phyloP scores from a whole-genome alignment of 1,140 invertebrate species.

The Drosophila seguyi region DNA sequence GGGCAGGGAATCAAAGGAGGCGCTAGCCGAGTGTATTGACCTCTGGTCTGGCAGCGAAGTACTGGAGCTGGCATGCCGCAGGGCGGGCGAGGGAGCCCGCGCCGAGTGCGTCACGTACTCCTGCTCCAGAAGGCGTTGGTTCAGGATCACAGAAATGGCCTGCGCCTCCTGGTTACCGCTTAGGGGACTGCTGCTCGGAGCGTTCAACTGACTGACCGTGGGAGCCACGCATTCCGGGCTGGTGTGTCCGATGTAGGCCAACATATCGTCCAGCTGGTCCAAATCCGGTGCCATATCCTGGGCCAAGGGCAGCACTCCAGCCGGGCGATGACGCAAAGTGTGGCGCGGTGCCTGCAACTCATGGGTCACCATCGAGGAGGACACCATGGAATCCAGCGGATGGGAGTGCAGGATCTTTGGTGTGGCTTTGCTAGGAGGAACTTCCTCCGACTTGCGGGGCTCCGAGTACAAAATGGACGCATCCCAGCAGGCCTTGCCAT shows the following conservation, averaged over 20 bases:
- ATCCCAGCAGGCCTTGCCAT: constrained; percentile 98
- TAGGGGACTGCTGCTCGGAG: constrained; percentile 89
- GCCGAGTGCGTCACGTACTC: constrained; percentile 88
- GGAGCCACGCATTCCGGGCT: constrained; percentile 95
- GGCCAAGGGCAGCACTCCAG: constrained; percentile 91
- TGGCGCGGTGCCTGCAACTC: constrained; percentile 86
- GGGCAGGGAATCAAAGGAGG: constrained; percentile 76
- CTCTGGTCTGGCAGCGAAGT: constrained; percentile 61
- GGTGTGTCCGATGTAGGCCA: constrained; percentile 95
- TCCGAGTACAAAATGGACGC: constrained; percentile 94
- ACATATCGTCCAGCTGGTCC: constrained; percentile 96
- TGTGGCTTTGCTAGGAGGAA: not conserved
- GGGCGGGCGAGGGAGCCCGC: constrained; percentile 55
- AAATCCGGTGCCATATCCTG: constrained; percentile 94
- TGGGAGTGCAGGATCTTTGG: constrained; percentile 36
- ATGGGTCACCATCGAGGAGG: constrained; percentile 58
- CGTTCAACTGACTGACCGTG: constrained; percentile 89
- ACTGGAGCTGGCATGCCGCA: constrained; percentile 49
- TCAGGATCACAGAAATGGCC: constrained; percentile 93
- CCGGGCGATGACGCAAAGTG: constrained; percentile 89
- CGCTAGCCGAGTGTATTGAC: constrained; percentile 59
- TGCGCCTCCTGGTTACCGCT: constrained; percentile 91
- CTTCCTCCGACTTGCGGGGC: constrained; percentile 85
- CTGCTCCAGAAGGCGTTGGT: constrained; percentile 91
- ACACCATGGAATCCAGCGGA: constrained; percentile 76